phyloP scores from a whole-genome alignment of 2,797 vertebrate species.

The Anas acuta region DNA sequence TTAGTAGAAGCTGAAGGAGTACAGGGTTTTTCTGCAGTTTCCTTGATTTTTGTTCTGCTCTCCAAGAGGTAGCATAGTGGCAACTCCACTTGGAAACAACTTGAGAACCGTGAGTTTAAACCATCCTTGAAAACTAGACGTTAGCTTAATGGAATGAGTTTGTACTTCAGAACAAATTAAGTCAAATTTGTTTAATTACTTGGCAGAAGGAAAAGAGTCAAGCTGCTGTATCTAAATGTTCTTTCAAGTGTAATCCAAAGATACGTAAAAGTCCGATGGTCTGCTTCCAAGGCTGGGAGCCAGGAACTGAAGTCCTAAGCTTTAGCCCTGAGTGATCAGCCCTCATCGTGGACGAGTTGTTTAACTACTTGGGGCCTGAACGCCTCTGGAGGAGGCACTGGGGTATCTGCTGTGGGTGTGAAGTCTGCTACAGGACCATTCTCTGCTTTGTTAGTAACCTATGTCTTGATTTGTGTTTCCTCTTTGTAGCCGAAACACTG shows the following conservation, averaged over 20 bases:
- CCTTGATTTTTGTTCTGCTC: not conserved
- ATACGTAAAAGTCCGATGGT: not conserved
- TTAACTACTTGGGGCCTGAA: not conserved
- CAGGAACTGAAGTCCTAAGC: not conserved
- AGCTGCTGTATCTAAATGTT: slow-evolving; percentile 9
- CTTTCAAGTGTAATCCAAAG: slow-evolving; percentile 38
- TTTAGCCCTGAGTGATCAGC: not conserved
- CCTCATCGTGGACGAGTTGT: not conserved
- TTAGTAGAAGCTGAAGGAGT: not conserved
- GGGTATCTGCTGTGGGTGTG: not conserved
- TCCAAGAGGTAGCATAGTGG: not conserved
- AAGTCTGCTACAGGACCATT: not conserved
- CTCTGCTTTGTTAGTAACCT: not conserved
- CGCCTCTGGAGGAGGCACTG: not conserved
- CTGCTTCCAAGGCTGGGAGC: slow-evolving; percentile 1
- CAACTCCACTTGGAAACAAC: not conserved
- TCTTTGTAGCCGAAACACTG: not conserved
- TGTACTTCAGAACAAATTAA: slow-evolving; percentile 26
- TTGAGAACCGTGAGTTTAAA: not conserved
- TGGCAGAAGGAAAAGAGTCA: not conserved
- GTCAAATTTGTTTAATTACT: slow-evolving; percentile 25
- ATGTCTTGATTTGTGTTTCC: not conserved
- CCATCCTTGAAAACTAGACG: not conserved
- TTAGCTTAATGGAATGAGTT: not conserved
- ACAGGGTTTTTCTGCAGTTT: not conserved